Base-by-base conservation (phyloP, 2,113 vertebrate species). In the Xiphophorus maculatus region DNA sequence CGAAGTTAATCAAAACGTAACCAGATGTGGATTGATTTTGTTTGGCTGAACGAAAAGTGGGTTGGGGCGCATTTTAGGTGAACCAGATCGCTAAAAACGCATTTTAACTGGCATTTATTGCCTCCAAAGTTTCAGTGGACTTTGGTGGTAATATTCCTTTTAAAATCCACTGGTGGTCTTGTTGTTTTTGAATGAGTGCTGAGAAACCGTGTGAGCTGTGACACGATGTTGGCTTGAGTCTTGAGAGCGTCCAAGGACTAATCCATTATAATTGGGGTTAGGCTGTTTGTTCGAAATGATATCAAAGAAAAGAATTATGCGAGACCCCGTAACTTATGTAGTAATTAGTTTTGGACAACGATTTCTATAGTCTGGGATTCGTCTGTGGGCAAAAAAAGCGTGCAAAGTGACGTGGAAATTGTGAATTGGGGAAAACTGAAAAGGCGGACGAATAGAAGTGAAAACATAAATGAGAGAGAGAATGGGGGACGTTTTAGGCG, bases 21-120 rank as follows among this genome's bases (percentile, higher is more conserved):
- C 88, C 95, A 95, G 94, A 94, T 94, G 95, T 95, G 95, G 90
- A 91, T 83, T 79, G 92, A 92, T 87, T 30, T 80, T 90, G 82
- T 73, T 84, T 77, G 80, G 81, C 80, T 90, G 91, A 88, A 93
- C 93, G 92, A 92, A 93, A 94, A 87, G 40, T 51, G 65, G 37
- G 69, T 71, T 28, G 82, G 70, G 19, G 81, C 33, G 66, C 77
- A 37, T 88, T 84, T 54, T 74, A 77, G 61, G 58, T 87, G 88
- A 92, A 88, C 77, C 87, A 91, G 88, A 91, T 90, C 81, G 76
- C 35, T 83, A 71, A 87, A 88, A 93, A 73, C 82, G 66, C 73
- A 82, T 44, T 90, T 92, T 85, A 82, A 89, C 82, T 74, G 74
- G 54, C 81, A 89, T 87, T 68, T 74, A 32, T 87, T 74, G 67